phyloP scores from a whole-genome alignment of 2,888 invertebrate species.

The Meiosimyza decipiens region DNA sequence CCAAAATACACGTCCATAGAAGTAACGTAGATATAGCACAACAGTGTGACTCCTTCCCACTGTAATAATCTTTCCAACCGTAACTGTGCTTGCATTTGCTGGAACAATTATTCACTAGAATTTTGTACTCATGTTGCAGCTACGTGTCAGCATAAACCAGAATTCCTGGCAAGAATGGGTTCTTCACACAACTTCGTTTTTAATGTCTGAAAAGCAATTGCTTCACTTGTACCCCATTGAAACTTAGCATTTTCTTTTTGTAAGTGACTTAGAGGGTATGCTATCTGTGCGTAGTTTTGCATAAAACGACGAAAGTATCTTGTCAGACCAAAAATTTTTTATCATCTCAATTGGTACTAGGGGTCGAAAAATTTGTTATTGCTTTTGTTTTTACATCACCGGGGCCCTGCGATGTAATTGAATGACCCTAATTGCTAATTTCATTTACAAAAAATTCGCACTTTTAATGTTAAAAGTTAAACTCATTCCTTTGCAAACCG shows the following conservation, averaged over 20 bases:
- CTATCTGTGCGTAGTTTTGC: slow-evolving; percentile 30
- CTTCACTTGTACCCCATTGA: slow-evolving; percentile 26
- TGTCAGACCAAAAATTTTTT: slow-evolving; percentile 31
- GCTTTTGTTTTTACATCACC: slow-evolving; percentile 21
- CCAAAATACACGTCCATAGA: too few species aligned
- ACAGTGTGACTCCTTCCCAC: too few species aligned
- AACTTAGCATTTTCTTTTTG: slow-evolving; percentile 27
- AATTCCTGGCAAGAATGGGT: slow-evolving; percentile 31
- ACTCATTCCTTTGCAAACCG: slow-evolving; percentile 13
- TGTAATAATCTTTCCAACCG: too few species aligned
- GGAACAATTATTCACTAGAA: too few species aligned
- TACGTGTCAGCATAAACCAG: too few species aligned
- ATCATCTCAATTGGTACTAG: slow-evolving; percentile 13
- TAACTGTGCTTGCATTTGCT: too few species aligned
- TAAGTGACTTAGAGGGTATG: slow-evolving; percentile 28
- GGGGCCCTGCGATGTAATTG: slow-evolving; percentile 19
- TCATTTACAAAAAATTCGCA: too few species aligned
- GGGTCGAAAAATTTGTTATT: slow-evolving; percentile 11
- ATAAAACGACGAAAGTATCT: slow-evolving; percentile 34
- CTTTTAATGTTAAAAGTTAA: background rate
- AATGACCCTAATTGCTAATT: slow-evolving; percentile 15
- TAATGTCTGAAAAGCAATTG: slow-evolving; percentile 17
- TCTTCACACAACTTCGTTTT: slow-evolving; percentile 25
- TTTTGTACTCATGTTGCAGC: too few species aligned
- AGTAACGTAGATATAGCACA: too few species aligned